phyloP scores from a whole-genome alignment of 1,140 invertebrate genomes.

The Drosophila lini region DNA sequence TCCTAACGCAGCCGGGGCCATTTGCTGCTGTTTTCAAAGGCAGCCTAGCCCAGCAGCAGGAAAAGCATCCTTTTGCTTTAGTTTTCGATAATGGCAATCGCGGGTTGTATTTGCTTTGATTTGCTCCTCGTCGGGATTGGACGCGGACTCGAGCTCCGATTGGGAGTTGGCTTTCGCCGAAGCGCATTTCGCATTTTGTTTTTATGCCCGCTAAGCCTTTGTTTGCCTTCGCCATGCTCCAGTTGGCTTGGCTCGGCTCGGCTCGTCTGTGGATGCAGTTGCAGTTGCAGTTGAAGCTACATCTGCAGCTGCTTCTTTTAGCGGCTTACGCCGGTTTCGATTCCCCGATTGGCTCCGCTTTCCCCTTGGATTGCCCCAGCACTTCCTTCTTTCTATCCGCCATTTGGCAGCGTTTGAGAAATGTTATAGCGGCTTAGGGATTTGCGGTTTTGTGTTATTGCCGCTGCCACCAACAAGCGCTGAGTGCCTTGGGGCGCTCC shows the following conservation, averaged over 20 bases:
- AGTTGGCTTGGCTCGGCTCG: slow-evolving; percentile 25
- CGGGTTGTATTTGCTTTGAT: slow-evolving; percentile 79
- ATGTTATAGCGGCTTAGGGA: slow-evolving; percentile 77
- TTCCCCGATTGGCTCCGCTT: slow-evolving; percentile 42
- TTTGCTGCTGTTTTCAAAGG: slow-evolving; percentile 44
- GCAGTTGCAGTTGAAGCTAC: slow-evolving; percentile 37
- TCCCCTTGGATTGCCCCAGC: neutral
- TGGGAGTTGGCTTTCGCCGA: slow-evolving; percentile 6
- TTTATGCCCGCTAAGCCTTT: slow-evolving; percentile 68
- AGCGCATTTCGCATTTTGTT: slow-evolving; percentile 52
- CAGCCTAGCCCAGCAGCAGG: slow-evolving; percentile 28
- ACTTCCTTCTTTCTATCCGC: slow-evolving; percentile 7
- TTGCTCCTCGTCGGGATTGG: slow-evolving; percentile 51
- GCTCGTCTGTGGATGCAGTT: slow-evolving; percentile 25
- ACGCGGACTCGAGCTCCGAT: slow-evolving; percentile 5
- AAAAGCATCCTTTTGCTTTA: slow-evolving; percentile 16
- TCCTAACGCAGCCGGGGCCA: neutral
- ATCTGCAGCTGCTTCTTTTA: slow-evolving; percentile 51
- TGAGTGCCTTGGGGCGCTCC: slow-evolving; percentile 39
- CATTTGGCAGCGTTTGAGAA: slow-evolving; percentile 65
- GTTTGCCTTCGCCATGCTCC: slow-evolving; percentile 63
- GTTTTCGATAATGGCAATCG: slow-evolving; percentile 74
- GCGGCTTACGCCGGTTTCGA: slow-evolving; percentile 60
- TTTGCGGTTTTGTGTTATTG: slow-evolving; percentile 76
- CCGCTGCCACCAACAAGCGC: slow-evolving; percentile 40